Conservation (phyloP, 2,888 invertebrate species). For the Phlogophora meticulosa region DNA sequence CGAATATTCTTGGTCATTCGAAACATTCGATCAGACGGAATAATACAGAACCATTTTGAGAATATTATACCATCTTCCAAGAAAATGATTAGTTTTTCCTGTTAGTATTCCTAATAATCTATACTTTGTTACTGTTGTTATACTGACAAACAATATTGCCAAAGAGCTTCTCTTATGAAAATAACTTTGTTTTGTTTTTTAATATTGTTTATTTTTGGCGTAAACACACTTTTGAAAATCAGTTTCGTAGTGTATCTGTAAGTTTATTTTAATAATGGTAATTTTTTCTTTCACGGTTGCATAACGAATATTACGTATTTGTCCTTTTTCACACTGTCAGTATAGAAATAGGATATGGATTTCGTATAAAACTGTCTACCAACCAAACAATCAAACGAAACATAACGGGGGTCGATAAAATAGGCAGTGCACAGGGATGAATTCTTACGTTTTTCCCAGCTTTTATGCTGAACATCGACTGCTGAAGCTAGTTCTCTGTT, state of each 20-base stretch:
- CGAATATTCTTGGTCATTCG: conserved; percentile 5
- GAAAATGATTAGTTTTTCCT: conserved; percentile 23
- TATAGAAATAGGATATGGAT: too few species aligned
- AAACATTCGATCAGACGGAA: background rate
- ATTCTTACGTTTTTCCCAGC: background rate
- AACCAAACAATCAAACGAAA: too few species aligned
- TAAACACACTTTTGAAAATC: too few species aligned
- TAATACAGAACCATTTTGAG: conserved; percentile 14
- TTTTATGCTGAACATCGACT: background rate
- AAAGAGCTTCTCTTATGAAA: background rate
- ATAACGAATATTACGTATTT: too few species aligned
- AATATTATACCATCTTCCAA: conserved; percentile 9
- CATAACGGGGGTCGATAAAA: too few species aligned
- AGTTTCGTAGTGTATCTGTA: too few species aligned
- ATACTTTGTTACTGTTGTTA: background rate
- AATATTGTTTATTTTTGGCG: background rate
- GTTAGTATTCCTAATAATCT: conserved; percentile 28
- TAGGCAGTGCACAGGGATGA: too few species aligned
- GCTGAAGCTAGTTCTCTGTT: background rate
- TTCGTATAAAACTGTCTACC: too few species aligned
- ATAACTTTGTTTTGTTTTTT: background rate
- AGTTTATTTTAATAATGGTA: too few species aligned
- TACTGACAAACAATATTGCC: conserved; percentile 4
- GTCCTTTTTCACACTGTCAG: too few species aligned
- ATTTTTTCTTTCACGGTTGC: too few species aligned